Conservation (phyloP, 1,140 invertebrate genomes). For the Kradibia gibbosae region DNA sequence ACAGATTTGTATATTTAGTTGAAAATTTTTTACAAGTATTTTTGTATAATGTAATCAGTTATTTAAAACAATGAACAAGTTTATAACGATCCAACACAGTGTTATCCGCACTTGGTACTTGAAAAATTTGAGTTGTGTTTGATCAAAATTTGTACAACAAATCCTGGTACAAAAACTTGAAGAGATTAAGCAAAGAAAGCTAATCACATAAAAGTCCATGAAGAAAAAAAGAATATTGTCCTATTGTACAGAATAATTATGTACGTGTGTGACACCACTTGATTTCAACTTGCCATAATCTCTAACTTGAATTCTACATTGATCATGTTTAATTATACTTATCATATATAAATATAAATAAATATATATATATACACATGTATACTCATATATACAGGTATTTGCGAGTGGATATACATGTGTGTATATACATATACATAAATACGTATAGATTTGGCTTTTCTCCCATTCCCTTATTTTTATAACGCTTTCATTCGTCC, state of each 20-base stretch:
- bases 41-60: constrained; percentile 30
- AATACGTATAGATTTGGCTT: too few relatives aligned
- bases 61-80: constrained; percentile 41
- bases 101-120: constrained; percentile 30
- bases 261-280: constrained; percentile 11
- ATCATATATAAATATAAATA: background rate
- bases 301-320: background rate
- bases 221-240: constrained; percentile 30
- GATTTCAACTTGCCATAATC: background rate
- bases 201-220: constrained; percentile 32
- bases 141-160: background rate
- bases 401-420: background rate
- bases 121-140: constrained; percentile 16
- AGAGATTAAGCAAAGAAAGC: constrained; percentile 11
- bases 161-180: constrained; percentile 8
- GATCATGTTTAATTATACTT: background rate
- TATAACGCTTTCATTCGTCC: background rate
- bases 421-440: background rate
- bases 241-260: constrained; percentile 25
- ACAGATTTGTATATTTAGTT: constrained; percentile 23
- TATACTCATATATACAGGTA: background rate
- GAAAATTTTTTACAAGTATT: constrained; percentile 7
- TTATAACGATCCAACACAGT: constrained; percentile 38
- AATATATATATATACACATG: background rate
- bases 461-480: too few relatives aligned